Evolutionary conservation across 1,140 invertebrate genomes (phyloP), one percentile per base, ranked within the genome.

Genomic region (Drosophila nannoptera): DNA sequence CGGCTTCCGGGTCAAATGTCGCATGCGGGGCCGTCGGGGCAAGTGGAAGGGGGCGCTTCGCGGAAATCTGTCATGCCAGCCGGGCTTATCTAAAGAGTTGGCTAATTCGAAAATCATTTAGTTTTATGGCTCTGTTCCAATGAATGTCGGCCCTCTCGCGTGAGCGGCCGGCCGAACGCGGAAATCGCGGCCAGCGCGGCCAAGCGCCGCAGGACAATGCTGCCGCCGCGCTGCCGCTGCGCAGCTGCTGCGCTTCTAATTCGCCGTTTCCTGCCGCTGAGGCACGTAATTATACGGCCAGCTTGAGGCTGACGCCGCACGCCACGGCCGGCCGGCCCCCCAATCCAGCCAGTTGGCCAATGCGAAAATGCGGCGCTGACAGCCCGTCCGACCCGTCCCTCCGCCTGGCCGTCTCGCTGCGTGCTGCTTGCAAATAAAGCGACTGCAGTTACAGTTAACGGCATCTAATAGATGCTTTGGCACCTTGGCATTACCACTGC

Each of bases 401-500:
- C 33, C 40, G 43, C 5, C 32, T 49, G 22, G 11, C 58, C 49
- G 14, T 29, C 61, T 38, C 7, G 54, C 80, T 84, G 81, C 80
- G 80, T 83, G 78, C 53, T 83, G 80, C 31, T 48, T 67, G 73
- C 75, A 68, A 83, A 83, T 83, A 84, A 83, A 83, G 65, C 56
- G 73, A 54, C 65, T 66, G 80, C 73, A 83, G 73, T 80, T 83
- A 77, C 66, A 67, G 80, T 80, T 83, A 83, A 83, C 80, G 81
- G 80, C 80, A 83, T 80, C 80, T 83, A 83, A 83, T 86, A 80
- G 80, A 86, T 84, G 80, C 80, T 83, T 83, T 84, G 80, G 52
- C 80, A 83, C 80, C 80, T 83, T 70, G 76, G 73, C 73, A 78
- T 70, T 70, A 84, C 55, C 69, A 78, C 66, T 78, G 50, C 46